Percentiles rank a stretch among this genome's conserved stretches.
Conservation (phyloP, 2,888 invertebrate species). For the Cerceris ruficornis region DNA sequence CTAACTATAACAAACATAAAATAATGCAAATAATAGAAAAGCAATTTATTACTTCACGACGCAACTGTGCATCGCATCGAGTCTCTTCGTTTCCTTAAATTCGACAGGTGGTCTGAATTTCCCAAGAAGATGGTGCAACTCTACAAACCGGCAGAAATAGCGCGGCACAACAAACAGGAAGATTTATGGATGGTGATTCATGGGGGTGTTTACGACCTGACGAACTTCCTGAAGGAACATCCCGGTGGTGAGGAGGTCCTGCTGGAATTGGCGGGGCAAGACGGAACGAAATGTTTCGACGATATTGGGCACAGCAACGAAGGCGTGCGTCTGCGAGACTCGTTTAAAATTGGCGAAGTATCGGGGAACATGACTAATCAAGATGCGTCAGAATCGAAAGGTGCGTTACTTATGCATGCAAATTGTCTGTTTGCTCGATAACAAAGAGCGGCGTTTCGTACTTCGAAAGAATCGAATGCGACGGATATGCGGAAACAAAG, state of each 20-base stretch:
- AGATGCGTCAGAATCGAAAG: not conserved
- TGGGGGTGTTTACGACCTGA: constrained; percentile 84
- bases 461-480: no score
- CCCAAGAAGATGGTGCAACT: constrained; percentile 56
- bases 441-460: not conserved
- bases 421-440: not conserved
- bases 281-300: constrained; percentile 86
- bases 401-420: not conserved
- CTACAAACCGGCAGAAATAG: constrained; percentile 81
- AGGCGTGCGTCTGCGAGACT: constrained; percentile 85
- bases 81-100: not conserved
- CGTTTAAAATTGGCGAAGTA: constrained; percentile 83
- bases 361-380: not conserved
- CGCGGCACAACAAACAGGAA: constrained; percentile 81
- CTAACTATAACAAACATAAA: no score
- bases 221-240: constrained; percentile 84
- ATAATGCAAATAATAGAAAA: no score
- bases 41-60: no score
- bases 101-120: not conserved
- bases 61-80: not conserved
- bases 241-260: constrained; percentile 86
- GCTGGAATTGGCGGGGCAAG: constrained; percentile 83
- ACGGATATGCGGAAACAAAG: no score
- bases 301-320: constrained; percentile 88
- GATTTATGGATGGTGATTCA: constrained; percentile 84